phyloP scores from a whole-genome alignment of 2,797 vertebrate genomes.

The Calcarius lapponicus region DNA sequence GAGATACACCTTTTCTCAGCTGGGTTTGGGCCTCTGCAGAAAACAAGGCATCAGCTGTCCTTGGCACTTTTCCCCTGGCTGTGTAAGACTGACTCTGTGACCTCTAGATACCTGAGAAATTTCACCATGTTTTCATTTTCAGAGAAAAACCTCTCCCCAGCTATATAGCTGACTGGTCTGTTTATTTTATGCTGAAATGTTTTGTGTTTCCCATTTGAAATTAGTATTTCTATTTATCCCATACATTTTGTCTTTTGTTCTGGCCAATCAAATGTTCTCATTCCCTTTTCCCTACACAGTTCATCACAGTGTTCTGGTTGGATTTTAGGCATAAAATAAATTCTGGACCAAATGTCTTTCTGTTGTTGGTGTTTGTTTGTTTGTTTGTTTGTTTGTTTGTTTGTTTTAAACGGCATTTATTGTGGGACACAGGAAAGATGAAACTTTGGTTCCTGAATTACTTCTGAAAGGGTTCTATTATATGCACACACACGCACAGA shows the following conservation, averaged over 20 bases:
- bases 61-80: background rate
- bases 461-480: background rate
- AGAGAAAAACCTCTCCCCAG: background rate
- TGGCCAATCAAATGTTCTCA: background rate
- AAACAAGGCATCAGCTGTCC: background rate
- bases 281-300: background rate
- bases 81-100: background rate
- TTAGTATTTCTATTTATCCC: background rate
- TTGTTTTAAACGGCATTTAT: background rate
- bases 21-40: background rate
- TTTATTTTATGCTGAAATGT: background rate
- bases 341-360: background rate
- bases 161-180: background rate
- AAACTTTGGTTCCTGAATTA: background rate
- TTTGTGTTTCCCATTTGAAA: background rate
- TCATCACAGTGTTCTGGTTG: background rate
- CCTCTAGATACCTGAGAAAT: background rate
- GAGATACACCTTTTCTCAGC: background rate
- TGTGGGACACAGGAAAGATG: background rate
- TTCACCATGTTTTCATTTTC: background rate
- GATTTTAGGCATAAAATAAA: background rate
- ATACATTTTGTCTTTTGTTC: background rate
- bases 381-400: background rate
- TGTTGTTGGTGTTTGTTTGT: background rate
- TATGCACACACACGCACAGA: background rate